A percentile compares a stretch with the other conserved stretches of the same genome.
These are phyloP conservation scores for Probaryconus sp. DNA, from an alignment of 1,140 invertebrate species.

Conservation along the genomic window DNA sequence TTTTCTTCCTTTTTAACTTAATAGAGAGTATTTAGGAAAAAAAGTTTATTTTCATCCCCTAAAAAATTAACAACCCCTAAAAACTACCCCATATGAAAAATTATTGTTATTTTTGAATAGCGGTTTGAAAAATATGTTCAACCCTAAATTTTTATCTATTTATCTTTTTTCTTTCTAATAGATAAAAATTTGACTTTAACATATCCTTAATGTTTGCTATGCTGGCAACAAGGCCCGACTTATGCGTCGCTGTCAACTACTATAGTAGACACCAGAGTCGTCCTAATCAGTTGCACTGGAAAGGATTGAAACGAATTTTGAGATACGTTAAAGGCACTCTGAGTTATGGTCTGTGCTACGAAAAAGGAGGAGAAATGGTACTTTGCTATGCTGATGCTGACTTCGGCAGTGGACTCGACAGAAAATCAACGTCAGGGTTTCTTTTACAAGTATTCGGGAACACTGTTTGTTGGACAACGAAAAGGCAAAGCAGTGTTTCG, in stretches of 20 bases:
- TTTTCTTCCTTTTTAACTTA: too few species aligned
- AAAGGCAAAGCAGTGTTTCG: conserved; percentile 50
- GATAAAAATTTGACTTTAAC: too few species aligned
- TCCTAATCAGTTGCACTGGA: conserved; percentile 32
- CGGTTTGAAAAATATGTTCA: too few species aligned
- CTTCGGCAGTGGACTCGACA: conserved; percentile 27
- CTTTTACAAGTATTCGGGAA: conserved; percentile 28
- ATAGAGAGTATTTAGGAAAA: too few species aligned
- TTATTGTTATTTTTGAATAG: too few species aligned
- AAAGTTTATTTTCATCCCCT: too few species aligned
- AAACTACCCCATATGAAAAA: too few species aligned
- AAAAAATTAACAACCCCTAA: too few species aligned
- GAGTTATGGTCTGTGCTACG: not conserved
- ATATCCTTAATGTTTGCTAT: too few species aligned
- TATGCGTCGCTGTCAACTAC: not conserved
- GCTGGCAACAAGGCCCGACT: too few species aligned
- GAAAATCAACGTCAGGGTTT: conserved; percentile 54
- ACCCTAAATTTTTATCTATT: too few species aligned
- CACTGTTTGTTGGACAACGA: conserved; percentile 43
- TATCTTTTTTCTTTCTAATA: too few species aligned
- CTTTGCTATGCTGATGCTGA: conserved; percentile 53
- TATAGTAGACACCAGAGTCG: conserved; percentile 50
- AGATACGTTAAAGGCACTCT: conserved; percentile 37
- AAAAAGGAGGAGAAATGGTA: conserved; percentile 17
- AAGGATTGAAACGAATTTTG: conserved; percentile 35